Conservation (phyloP, 2,888 invertebrate species). For the Globia sparganii region DNA sequence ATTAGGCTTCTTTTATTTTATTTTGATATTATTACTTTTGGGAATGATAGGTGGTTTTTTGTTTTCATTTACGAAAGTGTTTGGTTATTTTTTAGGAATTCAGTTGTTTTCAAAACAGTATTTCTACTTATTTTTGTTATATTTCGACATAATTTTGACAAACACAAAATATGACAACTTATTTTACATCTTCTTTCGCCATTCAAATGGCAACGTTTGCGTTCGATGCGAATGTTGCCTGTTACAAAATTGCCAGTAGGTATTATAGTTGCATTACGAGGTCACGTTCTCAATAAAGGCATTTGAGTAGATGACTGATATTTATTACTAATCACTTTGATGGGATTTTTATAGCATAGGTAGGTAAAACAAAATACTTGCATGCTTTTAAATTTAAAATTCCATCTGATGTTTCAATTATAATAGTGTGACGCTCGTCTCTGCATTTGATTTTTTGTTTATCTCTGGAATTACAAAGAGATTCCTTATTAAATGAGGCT, state of each 20-base stretch:
- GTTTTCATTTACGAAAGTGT: not conserved
- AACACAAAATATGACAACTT: not conserved
- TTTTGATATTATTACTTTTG: slow-evolving; percentile 32
- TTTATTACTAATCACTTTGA: slow-evolving; percentile 65
- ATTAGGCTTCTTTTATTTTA: slow-evolving; percentile 47
- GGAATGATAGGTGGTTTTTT: not conserved
- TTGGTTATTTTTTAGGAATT: too few relatives aligned
- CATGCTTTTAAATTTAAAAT: slow-evolving; percentile 33
- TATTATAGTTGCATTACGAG: slow-evolving; percentile 67
- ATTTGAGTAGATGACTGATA: slow-evolving; percentile 65
- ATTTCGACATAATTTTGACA: not conserved
- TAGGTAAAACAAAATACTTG: slow-evolving; percentile 47
- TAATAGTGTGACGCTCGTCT: slow-evolving; percentile 14
- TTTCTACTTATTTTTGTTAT: not conserved
- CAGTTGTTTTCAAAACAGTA: not conserved
- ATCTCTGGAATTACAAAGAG: slow-evolving; percentile 14
- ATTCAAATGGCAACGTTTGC: slow-evolving; percentile 29
- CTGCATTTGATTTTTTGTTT: slow-evolving; percentile 42
- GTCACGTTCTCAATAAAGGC: slow-evolving; percentile 67
- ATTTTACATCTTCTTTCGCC: slow-evolving; percentile 10
- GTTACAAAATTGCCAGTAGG: slow-evolving; percentile 61
- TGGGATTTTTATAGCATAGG: slow-evolving; percentile 55
- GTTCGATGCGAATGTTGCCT: slow-evolving; percentile 46
- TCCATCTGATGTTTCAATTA: slow-evolving; percentile 16
- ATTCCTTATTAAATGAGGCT: slow-evolving; percentile 7